These are phyloP conservation scores for Amphiprion ocellaris DNA, from an alignment of 2,113 vertebrate genomes.

Conservation along the genomic window DNA sequence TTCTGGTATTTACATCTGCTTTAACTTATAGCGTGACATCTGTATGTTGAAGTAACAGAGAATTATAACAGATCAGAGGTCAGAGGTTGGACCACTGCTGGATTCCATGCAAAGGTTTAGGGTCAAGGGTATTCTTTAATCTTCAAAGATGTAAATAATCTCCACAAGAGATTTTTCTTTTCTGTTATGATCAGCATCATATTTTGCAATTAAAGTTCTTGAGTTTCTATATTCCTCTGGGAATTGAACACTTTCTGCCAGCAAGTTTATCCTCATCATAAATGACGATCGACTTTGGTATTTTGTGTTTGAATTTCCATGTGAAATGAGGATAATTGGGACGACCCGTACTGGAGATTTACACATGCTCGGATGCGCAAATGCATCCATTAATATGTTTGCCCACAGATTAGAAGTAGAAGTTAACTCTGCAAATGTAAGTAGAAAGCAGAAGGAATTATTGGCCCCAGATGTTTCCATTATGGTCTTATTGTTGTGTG, in stretches of 20 bases:
- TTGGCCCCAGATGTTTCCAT: slow-evolving; percentile 54
- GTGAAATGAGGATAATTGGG: not conserved
- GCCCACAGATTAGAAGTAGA: not conserved
- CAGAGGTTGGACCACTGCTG: not conserved
- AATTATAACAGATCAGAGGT: slow-evolving; percentile 57
- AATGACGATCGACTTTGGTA: too few species aligned
- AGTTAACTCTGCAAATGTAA: slow-evolving; percentile 28
- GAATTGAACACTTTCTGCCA: not conserved
- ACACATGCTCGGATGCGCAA: not conserved
- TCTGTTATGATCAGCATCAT: not conserved
- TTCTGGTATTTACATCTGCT: slow-evolving; percentile 62
- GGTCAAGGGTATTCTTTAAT: slow-evolving; percentile 19
- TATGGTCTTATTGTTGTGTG: slow-evolving; percentile 46
- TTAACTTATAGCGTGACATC: slow-evolving; percentile 53
- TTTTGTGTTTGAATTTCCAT: not conserved
- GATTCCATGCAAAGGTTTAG: slow-evolving; percentile 17
- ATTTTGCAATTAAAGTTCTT: not conserved
- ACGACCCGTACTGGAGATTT: not conserved
- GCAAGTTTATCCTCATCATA: not conserved
- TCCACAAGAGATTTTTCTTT: not conserved
- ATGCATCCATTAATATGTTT: not conserved
- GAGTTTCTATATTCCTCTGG: not conserved
- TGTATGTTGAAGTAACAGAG: slow-evolving; percentile 49
- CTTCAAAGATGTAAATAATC: slow-evolving; percentile 40
- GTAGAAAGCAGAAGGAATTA: slow-evolving; percentile 32